A percentile compares a stretch with the other conserved stretches of the same genome.
These are phyloP conservation scores for Rotaria magnacalcarata DNA, from an alignment of 2,888 invertebrate genomes.

Conservation along the genomic window DNA sequence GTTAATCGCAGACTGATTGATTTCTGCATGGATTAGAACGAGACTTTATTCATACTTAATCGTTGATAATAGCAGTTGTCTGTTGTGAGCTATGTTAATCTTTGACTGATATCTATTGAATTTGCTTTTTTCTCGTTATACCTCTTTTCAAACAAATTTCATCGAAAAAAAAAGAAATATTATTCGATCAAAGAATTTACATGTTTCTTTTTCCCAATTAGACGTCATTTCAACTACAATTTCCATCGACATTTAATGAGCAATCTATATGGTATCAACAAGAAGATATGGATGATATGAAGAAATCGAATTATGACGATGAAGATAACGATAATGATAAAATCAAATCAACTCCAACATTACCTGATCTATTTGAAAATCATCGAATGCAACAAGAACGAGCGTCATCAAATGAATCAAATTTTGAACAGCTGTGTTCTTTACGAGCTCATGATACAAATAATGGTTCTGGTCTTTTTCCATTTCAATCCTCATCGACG, in stretches of 20 bases:
- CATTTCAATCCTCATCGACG: neutral
- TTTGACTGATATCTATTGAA: too few relatives aligned
- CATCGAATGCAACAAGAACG: neutral
- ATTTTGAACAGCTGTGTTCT: slow-evolving; percentile 5
- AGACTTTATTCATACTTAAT: too few relatives aligned
- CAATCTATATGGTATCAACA: neutral
- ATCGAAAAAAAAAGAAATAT: too few relatives aligned
- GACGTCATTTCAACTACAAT: neutral
- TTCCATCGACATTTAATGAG: neutral
- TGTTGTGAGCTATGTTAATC: too few relatives aligned
- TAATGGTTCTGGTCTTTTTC: neutral
- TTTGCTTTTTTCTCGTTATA: too few relatives aligned
- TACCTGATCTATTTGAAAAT: slow-evolving; percentile 29
- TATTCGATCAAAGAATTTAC: neutral
- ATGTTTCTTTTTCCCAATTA: neutral
- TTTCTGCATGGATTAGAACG: too few relatives aligned
- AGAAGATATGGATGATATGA: neutral
- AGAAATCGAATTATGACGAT: neutral
- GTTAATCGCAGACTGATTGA: neutral
- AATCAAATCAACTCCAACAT: neutral
- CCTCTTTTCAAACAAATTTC: too few relatives aligned
- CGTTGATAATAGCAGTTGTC: too few relatives aligned
- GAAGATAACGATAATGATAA: neutral
- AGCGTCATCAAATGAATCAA: neutral
- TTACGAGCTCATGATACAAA: neutral